Conservation (phyloP, 2,113 vertebrate genomes). For the Pseudorhombus dupliciocellatus region DNA sequence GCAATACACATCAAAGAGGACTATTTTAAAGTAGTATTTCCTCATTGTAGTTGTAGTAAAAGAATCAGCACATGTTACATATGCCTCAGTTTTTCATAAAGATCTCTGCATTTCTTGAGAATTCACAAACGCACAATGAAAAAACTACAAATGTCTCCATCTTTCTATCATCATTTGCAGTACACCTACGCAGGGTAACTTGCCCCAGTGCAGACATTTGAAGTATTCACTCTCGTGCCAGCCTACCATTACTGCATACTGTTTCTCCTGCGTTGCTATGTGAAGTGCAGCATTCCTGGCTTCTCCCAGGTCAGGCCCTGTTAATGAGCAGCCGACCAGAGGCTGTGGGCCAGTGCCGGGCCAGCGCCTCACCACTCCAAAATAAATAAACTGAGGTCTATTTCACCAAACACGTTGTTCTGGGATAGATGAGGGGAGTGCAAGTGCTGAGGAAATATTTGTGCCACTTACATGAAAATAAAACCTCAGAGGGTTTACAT, state of each 20-base stretch:
- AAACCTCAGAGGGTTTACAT: conserved; percentile 70
- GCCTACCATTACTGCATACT: conserved; percentile 56
- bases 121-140: too few species aligned
- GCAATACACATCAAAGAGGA: neutral
- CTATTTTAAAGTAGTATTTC: too few species aligned
- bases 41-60: too few species aligned
- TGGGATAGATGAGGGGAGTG: conserved; percentile 52
- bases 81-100: too few species aligned
- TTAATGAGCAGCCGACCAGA: conserved; percentile 66
- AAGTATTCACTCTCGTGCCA: conserved; percentile 57
- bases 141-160: too few species aligned
- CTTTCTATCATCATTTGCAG: neutral
- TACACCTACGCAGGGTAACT: neutral
- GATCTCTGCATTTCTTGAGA: too few species aligned
- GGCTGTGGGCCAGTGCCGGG: conserved; percentile 54
- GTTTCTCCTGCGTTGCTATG: conserved; percentile 39
- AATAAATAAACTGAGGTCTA: conserved; percentile 76
- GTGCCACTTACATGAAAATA: conserved; percentile 63
- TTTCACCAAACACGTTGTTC: conserved; percentile 75
- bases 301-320: conserved; percentile 64
- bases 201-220: conserved; percentile 15
- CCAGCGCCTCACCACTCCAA: conserved; percentile 68
- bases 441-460: conserved; percentile 59
- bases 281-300: conserved; percentile 53
- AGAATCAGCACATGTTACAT: too few species aligned